Base-by-base conservation (phyloP, 2,888 invertebrate genomes). In the Amorpha juglandis region DNA sequence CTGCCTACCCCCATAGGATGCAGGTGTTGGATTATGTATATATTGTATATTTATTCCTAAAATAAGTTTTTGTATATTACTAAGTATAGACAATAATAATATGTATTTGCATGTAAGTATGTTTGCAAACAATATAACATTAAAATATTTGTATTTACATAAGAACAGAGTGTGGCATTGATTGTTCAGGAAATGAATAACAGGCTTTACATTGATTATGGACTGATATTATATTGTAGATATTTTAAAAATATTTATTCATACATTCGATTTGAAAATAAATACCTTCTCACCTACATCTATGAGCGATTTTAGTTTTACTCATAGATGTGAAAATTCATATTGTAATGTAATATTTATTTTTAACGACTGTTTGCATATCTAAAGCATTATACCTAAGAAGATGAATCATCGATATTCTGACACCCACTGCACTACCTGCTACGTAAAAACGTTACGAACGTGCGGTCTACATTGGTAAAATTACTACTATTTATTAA, bases 391-490 rank as follows among this genome's bases (percentile, higher is more conserved):
- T 58, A 19, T 19, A 12, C 38, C 11, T 42, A 19, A 38, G 55
- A 38, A 58, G 38, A 38, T 58, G 58, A 58, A 58, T 58, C 58
- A 58, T 42, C 19, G 19, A 58, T 42, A n/a, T 16, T 42, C 42
- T 12, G 19, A 58, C 58, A 58, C 58, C 58, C 42, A 58, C 58
- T 19, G 38, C 21, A 42, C 38, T 42, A 42, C 58, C 58, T 58
- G 58, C 38, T 12, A 35, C 14, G 55, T 47, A 35, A 58, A 19
- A 47, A 58, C 19, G 35, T 48, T 48, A 45, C 55, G 8, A 35
- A 47, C 38, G 45, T 19, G 69, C 69, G 63, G 64, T 69, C 66
- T 58, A 69, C 51, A 70, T 70, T 72, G 66, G 74, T 70, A 63
- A 63, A 68, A 63, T 53, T 62, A 67, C 52, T 52, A 68, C 66